These are phyloP conservation scores for Oreonectes daqikongensis DNA, from an alignment of 2,797 vertebrate species.

Conservation along the genomic window DNA sequence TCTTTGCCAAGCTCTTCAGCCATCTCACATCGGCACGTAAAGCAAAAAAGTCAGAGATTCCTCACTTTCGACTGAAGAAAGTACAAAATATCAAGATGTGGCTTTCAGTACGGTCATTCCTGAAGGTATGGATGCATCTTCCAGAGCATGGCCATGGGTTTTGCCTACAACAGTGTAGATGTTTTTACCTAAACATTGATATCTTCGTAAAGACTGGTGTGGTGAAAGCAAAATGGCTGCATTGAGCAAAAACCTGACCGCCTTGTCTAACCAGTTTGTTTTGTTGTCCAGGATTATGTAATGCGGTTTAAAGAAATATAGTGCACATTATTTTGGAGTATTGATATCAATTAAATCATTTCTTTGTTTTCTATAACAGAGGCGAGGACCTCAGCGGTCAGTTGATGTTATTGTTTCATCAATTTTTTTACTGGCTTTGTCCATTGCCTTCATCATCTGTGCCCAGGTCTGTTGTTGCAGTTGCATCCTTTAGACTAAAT, in stretches of 20 bases:
- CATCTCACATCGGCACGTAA: conserved; percentile 97
- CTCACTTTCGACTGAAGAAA: conserved; percentile 97
- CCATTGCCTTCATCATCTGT: conserved; percentile 94
- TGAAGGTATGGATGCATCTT: conserved; percentile 80
- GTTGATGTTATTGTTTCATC: conserved; percentile 98
- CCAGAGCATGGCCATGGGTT: not conserved
- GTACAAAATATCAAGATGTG: conserved; percentile 99
- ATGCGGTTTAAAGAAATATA: not conserved
- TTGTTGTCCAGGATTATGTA: not conserved
- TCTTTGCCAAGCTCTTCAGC: conserved; percentile 96
- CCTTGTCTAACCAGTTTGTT: conserved; percentile 5
- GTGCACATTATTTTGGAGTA: not conserved
- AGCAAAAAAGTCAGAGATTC: conserved; percentile 96
- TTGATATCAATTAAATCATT: not conserved
- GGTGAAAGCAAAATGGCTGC: not conserved
- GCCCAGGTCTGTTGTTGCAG: conserved; percentile 91
- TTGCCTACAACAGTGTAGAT: not conserved
- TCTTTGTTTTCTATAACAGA: conserved; percentile 72
- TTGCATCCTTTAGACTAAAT: not conserved
- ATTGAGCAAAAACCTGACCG: not conserved
- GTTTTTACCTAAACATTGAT: not conserved
- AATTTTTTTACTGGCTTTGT: conserved; percentile 90
- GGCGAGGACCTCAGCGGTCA: conserved; percentile 94
- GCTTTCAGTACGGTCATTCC: conserved; percentile 94
- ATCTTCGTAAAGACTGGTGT: not conserved